A percentile compares a stretch with the other conserved stretches of the same genome.
These are phyloP conservation scores for Panthera tigris DNA, from an alignment of 2,113 vertebrate genomes.

Conservation along the genomic window DNA sequence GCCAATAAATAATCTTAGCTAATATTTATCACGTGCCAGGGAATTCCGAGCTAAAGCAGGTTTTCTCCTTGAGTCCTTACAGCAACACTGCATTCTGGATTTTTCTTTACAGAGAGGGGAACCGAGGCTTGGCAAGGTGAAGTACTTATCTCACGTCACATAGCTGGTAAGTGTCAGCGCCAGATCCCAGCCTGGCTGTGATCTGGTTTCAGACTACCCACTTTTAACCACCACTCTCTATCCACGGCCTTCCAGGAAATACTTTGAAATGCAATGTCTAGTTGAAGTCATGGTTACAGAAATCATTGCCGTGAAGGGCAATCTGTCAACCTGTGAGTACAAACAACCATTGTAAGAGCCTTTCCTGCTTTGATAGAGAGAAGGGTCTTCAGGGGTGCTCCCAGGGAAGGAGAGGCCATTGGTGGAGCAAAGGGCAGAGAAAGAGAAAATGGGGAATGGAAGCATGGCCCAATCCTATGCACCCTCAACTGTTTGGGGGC, in stretches of 20 bases:
- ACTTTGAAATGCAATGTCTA: not conserved
- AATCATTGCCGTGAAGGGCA: not conserved
- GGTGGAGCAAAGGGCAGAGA: fast-evolving
- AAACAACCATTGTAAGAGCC: not conserved
- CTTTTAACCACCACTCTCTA: not conserved
- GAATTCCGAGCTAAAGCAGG: not conserved
- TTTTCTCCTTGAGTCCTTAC: not conserved
- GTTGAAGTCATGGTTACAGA: not conserved
- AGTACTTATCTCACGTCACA: not conserved
- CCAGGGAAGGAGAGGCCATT: not conserved
- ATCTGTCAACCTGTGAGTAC: not conserved
- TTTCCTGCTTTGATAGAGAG: not conserved
- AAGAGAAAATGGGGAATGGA: not conserved
- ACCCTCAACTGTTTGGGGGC: not conserved
- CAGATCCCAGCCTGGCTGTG: not conserved
- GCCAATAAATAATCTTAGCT: not conserved
- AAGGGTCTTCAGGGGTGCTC: not conserved
- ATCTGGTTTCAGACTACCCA: not conserved
- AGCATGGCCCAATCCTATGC: not conserved
- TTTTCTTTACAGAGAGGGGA: not conserved
- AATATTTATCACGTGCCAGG: not conserved
- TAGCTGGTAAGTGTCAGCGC: not conserved
- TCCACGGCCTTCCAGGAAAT: not conserved
- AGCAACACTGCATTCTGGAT: not conserved
- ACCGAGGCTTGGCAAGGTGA: not conserved